Evolutionary conservation across 2,888 invertebrate species (phyloP).

Genomic region (Smittia aterrima): DNA sequence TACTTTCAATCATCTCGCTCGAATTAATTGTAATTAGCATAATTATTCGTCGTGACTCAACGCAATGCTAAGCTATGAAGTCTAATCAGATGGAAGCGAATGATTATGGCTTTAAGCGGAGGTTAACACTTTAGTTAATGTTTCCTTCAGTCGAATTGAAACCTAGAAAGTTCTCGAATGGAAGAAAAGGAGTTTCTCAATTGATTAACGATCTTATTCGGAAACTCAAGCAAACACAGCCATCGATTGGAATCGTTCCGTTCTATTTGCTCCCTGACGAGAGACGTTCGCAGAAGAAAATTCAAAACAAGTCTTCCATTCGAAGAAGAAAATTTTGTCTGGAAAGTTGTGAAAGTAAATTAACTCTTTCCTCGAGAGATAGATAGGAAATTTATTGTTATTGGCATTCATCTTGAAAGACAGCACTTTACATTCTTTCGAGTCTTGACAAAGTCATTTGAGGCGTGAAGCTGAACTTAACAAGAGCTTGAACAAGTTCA

Average conservation of each 20-base stretch:
- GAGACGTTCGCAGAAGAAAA: not conserved
- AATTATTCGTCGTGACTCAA: not conserved
- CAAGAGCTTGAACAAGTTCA: not conserved
- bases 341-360: slow-evolving; percentile 26
- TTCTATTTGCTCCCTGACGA: no score
- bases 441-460: no score
- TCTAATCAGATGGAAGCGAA: not conserved
- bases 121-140: not conserved
- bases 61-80: not conserved
- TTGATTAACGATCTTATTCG: no score
- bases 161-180: no score
- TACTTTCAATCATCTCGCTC: not conserved
- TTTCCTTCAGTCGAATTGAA: not conserved
- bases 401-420: not conserved
- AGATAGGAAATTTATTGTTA: slow-evolving; percentile 18
- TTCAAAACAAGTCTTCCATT: not conserved
- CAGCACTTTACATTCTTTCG: not conserved
- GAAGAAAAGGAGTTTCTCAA: no score
- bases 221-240: no score
- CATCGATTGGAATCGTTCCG: no score
- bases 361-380: not conserved
- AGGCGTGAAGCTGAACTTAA: no score
- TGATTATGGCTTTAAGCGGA: no score
- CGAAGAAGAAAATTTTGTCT: slow-evolving; percentile 14
- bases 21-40: slow-evolving; percentile 21